Evolutionary conservation across 2,888 invertebrate genomes (phyloP).

Genomic region (Rapana venosa): DNA sequence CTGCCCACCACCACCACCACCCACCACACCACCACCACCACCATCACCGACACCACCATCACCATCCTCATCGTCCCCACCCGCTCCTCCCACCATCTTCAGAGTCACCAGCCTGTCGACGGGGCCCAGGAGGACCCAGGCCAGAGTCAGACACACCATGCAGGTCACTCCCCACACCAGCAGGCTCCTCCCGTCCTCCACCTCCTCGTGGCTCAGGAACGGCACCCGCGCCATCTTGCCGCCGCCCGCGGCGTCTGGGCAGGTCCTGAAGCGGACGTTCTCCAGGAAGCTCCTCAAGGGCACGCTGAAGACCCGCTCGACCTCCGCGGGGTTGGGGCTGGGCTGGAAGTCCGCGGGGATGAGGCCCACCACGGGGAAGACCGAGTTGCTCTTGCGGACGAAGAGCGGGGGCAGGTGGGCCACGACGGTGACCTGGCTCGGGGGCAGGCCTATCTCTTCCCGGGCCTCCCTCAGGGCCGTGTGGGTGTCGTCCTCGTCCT

Average conservation of each 20-base stretch:
- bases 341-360: constrained; percentile 66
- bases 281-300: constrained; percentile 69
- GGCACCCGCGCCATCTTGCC: constrained; percentile 37
- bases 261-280: constrained; percentile 45
- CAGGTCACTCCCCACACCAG: constrained; percentile 71
- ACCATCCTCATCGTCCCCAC: background rate
- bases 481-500: constrained; percentile 65
- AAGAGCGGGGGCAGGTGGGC: constrained; percentile 61
- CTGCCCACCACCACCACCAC: background rate
- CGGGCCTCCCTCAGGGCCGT: constrained; percentile 75
- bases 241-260: background rate
- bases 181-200: constrained; percentile 55
- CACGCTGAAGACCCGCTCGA: constrained; percentile 67
- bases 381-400: constrained; percentile 61
- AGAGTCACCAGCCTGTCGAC: background rate
- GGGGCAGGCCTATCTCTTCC: constrained; percentile 75
- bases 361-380: constrained; percentile 71
- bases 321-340: constrained; percentile 69
- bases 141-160: constrained; percentile 53
- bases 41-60: background rate
- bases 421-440: constrained; percentile 65
- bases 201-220: constrained; percentile 58
- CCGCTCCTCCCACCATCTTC: background rate
- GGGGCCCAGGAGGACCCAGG: constrained; percentile 29
- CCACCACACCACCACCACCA: background rate